phyloP scores from a whole-genome alignment of 2,113 vertebrate genomes.

The Zootoca vivipara region DNA sequence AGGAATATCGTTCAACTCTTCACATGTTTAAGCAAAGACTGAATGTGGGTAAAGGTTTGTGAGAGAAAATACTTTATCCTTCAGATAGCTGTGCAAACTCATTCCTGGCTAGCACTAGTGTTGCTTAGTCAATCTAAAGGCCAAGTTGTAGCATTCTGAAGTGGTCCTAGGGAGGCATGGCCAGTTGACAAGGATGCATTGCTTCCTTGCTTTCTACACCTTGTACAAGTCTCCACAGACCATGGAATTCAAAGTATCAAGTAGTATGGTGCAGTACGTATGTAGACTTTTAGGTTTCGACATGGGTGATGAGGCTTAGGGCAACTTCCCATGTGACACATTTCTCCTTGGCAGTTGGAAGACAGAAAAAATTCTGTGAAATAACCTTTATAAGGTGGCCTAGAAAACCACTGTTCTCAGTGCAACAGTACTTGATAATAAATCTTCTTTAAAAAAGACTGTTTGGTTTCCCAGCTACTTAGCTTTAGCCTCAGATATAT shows the following conservation, averaged over 20 bases:
- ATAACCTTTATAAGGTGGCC: not conserved
- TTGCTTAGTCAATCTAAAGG: not conserved
- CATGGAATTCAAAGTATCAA: not conserved
- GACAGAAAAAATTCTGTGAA: not conserved
- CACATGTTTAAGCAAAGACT: slow-evolving; percentile 5
- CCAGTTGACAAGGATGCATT: not conserved
- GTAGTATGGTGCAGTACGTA: not conserved
- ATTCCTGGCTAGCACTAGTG: not conserved
- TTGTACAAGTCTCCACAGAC: not conserved
- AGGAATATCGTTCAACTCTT: slow-evolving; percentile 39
- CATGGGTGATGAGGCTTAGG: not conserved
- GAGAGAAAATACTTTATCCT: not conserved
- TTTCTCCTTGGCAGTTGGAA: not conserved
- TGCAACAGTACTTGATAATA: not conserved
- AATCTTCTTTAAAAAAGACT: not conserved
- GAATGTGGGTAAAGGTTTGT: not conserved
- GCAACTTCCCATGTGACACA: not conserved
- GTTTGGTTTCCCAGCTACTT: not conserved
- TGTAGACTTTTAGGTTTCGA: not conserved
- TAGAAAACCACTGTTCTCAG: too few relatives aligned
- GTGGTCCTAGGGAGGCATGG: not conserved
- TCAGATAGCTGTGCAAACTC: not conserved
- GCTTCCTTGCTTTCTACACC: not conserved
- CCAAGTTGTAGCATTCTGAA: not conserved
- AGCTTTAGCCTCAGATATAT: not conserved